These are phyloP conservation scores for Mesorhabditis belari DNA, from an alignment of 2,888 invertebrate species.

Conservation along the genomic window DNA sequence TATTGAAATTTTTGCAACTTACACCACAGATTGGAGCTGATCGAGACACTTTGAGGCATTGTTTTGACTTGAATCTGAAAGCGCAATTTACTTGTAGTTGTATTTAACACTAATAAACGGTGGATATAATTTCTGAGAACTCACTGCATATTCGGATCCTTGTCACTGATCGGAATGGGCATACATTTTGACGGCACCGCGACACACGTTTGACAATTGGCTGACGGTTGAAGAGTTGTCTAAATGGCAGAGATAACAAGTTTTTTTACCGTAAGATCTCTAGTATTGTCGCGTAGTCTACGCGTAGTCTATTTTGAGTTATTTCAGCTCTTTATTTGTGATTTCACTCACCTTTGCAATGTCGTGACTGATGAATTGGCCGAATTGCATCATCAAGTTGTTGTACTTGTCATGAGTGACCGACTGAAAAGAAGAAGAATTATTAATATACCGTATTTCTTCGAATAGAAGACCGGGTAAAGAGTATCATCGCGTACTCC, in stretches of 20 bases:
- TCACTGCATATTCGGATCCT: slow-evolving; percentile 45
- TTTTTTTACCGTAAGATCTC: too few species aligned
- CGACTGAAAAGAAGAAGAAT: background rate
- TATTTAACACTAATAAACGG: background rate
- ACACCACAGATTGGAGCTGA: slow-evolving; percentile 93
- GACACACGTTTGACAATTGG: slow-evolving; percentile 40
- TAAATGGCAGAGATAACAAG: background rate
- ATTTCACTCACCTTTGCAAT: slow-evolving; percentile 31
- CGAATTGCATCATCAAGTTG: slow-evolving; percentile 52
- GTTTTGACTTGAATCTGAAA: slow-evolving; percentile 42
- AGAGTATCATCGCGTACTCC: too few species aligned
- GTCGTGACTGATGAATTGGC: slow-evolving; percentile 52
- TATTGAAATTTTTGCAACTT: slow-evolving; percentile 58
- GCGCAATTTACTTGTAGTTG: background rate
- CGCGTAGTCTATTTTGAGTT: too few species aligned
- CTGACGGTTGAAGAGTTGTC: slow-evolving; percentile 46
- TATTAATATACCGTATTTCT: too few species aligned
- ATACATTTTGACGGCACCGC: slow-evolving; percentile 47
- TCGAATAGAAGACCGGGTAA: too few species aligned
- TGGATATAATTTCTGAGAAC: background rate
- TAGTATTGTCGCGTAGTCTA: too few species aligned
- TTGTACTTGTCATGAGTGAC: slow-evolving; percentile 37
- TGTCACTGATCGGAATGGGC: slow-evolving; percentile 44
- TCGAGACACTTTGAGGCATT: slow-evolving; percentile 57
- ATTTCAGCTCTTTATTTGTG: too few species aligned